phyloP scores from a whole-genome alignment of 2,113 vertebrate species.

The Progne subis region DNA sequence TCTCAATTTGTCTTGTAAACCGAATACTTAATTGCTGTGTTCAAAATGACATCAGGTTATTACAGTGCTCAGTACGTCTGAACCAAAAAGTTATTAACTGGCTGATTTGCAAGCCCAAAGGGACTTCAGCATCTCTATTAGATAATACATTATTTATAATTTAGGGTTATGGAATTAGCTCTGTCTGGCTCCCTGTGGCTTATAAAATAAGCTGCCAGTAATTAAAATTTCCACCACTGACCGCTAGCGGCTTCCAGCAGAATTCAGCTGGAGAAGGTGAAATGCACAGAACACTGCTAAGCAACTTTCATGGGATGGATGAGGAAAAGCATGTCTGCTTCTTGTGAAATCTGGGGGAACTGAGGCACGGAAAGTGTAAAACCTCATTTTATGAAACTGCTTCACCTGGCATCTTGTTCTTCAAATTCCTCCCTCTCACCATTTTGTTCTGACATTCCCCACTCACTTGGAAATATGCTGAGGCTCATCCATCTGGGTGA shows the following conservation, averaged over 20 bases:
- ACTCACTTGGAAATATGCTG: neutral
- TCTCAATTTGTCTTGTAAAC: slow-evolving; percentile 42
- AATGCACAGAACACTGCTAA: neutral
- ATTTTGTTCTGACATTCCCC: neutral
- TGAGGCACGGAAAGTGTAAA: neutral
- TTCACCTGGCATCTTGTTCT: neutral
- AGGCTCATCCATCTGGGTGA: neutral
- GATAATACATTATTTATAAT: slow-evolving; percentile 11
- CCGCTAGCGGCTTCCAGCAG: neutral
- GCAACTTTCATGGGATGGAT: neutral
- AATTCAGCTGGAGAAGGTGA: neutral
- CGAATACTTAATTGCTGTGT: slow-evolving; percentile 9
- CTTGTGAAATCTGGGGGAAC: neutral
- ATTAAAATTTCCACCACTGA: slow-evolving; percentile 5
- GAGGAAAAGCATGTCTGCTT: neutral
- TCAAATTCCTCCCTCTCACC: neutral
- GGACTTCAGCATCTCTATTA: slow-evolving; percentile 1
- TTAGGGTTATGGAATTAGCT: neutral
- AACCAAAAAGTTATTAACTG: neutral
- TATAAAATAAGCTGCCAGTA: neutral
- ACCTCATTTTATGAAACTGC: neutral
- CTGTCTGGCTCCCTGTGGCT: neutral
- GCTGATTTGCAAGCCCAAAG: slow-evolving; percentile 14
- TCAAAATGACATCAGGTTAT: slow-evolving; percentile 26
- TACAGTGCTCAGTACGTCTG: neutral